These are phyloP conservation scores for Otis tarda DNA, from an alignment of 2,113 vertebrate species.

Conservation along the genomic window DNA sequence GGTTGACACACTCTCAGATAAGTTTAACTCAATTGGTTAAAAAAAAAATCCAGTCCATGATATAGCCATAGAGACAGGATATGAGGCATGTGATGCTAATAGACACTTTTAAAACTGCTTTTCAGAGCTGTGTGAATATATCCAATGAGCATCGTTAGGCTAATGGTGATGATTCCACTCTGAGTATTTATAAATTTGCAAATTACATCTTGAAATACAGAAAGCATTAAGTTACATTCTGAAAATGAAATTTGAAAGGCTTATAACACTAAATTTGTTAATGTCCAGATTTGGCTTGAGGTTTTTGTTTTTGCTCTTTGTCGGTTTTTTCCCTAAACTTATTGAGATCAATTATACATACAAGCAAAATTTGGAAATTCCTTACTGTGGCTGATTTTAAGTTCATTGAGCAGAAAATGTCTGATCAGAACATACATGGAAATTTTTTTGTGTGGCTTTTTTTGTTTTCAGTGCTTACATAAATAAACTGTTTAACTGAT, in stretches of 20 bases:
- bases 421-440: constrained; percentile 31
- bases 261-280: neutral
- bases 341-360: neutral
- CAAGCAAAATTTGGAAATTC: neutral
- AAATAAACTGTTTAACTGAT: constrained; percentile 64
- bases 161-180: neutral
- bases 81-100: neutral
- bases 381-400: neutral
- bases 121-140: neutral
- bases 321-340: neutral
- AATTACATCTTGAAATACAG: neutral
- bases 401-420: constrained; percentile 55
- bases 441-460: constrained; percentile 35
- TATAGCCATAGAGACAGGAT: neutral
- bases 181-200: neutral
- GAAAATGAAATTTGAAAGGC: neutral
- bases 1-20: neutral
- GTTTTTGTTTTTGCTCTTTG: neutral
- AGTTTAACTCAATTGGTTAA: neutral
- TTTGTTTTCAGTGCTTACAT: constrained; percentile 56
- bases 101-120: neutral
- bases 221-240: neutral
- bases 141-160: neutral
- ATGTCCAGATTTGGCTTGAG: neutral
- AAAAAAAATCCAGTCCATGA: neutral